Evolutionary conservation across 2,797 vertebrate genomes (phyloP).

Genomic region (Pseudopleuronectes americanus): DNA sequence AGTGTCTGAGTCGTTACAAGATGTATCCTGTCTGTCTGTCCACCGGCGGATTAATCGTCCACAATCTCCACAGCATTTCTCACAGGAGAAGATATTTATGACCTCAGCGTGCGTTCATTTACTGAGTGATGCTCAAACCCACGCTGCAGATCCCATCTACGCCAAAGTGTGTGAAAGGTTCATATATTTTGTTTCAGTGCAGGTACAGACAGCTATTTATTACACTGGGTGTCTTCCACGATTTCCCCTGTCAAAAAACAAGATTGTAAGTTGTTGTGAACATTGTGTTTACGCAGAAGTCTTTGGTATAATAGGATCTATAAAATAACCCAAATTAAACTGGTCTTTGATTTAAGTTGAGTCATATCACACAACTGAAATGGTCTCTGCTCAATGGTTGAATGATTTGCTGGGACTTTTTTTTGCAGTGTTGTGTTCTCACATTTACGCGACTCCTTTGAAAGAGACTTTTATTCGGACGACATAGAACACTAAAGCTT

Average conservation of each 20-base stretch:
- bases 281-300: not conserved
- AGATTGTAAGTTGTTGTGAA: not conserved
- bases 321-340: not conserved
- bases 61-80: not conserved
- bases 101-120: constrained; percentile 6
- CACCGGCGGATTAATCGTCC: constrained; percentile 3
- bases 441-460: not conserved
- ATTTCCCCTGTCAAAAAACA: not conserved
- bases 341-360: not conserved
- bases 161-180: not conserved
- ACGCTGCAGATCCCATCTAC: constrained; percentile 5
- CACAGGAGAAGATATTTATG: constrained; percentile 9
- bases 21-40: constrained; percentile 10
- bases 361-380: too few species aligned
- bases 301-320: not conserved
- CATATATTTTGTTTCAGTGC: not conserved
- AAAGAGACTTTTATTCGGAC: not conserved
- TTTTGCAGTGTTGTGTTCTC: not conserved
- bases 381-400: not conserved
- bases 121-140: constrained; percentile 10
- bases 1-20: not conserved
- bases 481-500: not conserved
- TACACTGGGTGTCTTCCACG: not conserved
- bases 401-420: not conserved
- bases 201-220: not conserved